A percentile compares a stretch with the other conserved stretches of the same genome.
Evolutionary conservation across 2,797 vertebrate species (phyloP).

Genomic region (Toxotes lorentzi): DNA sequence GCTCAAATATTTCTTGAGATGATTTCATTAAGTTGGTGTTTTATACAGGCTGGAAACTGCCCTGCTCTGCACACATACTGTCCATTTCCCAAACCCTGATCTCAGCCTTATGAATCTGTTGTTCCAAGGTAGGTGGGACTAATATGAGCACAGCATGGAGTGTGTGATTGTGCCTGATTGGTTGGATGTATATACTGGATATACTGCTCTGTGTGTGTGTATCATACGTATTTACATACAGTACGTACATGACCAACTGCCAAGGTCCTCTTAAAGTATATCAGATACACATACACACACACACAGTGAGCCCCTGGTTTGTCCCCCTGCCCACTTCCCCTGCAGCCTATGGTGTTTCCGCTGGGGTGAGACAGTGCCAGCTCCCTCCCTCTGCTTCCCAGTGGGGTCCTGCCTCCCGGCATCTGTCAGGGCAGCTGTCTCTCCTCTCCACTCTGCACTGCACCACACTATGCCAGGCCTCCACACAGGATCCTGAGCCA

Average conservation of each 20-base stretch:
- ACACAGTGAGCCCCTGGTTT: conserved; percentile 82
- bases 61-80: background rate
- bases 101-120: background rate
- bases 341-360: conserved; percentile 90
- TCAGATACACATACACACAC: conserved; percentile 57
- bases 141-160: conserved; percentile 26
- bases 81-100: background rate
- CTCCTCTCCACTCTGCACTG: conserved; percentile 84
- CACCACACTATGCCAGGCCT: conserved; percentile 85
- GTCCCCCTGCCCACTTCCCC: conserved; percentile 90
- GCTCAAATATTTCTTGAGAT: conserved; percentile 1
- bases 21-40: background rate
- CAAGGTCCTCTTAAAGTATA: conserved; percentile 68
- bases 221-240: conserved; percentile 49
- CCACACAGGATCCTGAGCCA: conserved; percentile 74
- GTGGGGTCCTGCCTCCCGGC: conserved; percentile 90
- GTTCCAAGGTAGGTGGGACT: conserved; percentile 13
- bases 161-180: conserved; percentile 1
- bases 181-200: conserved; percentile 20
- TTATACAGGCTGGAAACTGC: background rate
- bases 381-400: conserved; percentile 88
- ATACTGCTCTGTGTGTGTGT: background rate
- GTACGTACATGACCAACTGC: conserved; percentile 50
- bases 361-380: conserved; percentile 88
- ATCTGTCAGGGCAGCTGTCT: conserved; percentile 90